These are phyloP conservation scores for Lymantria dispar DNA, from an alignment of 2,888 invertebrate species.

Conservation along the genomic window DNA sequence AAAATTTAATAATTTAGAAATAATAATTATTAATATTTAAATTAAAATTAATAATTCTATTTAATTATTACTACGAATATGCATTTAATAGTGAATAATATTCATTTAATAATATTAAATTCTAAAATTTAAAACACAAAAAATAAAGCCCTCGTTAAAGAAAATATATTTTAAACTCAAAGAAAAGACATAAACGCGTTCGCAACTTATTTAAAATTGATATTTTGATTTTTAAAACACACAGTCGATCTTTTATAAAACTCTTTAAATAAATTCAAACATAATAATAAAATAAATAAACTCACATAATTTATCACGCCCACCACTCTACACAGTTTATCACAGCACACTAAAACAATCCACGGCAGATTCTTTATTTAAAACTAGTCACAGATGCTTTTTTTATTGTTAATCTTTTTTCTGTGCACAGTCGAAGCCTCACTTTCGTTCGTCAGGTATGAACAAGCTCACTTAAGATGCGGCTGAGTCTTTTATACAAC, in stretches of 20 bases:
- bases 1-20: not conserved
- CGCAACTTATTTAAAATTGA: not conserved
- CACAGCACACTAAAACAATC: conserved; percentile 43
- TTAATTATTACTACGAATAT: not conserved
- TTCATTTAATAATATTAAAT: not conserved
- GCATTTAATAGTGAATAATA: not conserved
- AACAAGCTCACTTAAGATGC: conserved; percentile 35
- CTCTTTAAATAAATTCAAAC: not conserved
- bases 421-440: conserved; percentile 16
- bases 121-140: not conserved
- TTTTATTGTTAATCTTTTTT: conserved; percentile 18
- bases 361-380: conserved; percentile 27
- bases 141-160: not conserved
- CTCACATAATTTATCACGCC: conserved; percentile 33
- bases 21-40: not conserved
- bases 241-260: not conserved
- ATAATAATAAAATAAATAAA: conserved; percentile 14
- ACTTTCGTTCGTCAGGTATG: conserved; percentile 29
- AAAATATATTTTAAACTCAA: not conserved
- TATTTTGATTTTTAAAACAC: too few species aligned
- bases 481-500: conserved; percentile 35
- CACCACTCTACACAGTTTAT: conserved; percentile 39
- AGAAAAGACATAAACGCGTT: conserved; percentile 31
- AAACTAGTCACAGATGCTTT: conserved; percentile 17
- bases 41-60: not conserved